A percentile compares a stretch with the other conserved stretches of the same genome.
These are phyloP conservation scores for Hirudo medicinalis DNA, from an alignment of 1,140 invertebrate species.

Conservation along the genomic window DNA sequence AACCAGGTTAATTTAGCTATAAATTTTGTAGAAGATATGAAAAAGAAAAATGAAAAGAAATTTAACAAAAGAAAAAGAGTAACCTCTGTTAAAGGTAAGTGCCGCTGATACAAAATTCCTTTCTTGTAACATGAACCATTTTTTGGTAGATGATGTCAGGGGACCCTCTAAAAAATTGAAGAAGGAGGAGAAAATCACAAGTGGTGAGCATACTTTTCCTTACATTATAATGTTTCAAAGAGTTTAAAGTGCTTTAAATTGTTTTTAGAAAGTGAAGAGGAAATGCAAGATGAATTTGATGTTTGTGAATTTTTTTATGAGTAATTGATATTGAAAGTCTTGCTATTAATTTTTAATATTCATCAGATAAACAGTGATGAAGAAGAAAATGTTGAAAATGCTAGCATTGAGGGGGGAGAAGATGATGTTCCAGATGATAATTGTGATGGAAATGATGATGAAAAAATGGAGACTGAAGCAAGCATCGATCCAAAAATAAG, in stretches of 20 bases:
- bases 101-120: not conserved
- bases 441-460: conserved; percentile 19
- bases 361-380: conserved; percentile 37
- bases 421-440: conserved; percentile 17
- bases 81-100: conserved; percentile 11
- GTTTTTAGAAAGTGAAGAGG: not conserved
- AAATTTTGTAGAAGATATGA: conserved; percentile 19
- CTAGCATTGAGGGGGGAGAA: conserved; percentile 22
- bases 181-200: conserved; percentile 13
- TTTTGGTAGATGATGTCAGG: not conserved
- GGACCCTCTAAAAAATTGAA: not conserved
- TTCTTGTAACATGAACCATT: not conserved
- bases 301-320: conserved; percentile 46
- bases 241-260: conserved; percentile 24
- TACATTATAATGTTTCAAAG: too few species aligned
- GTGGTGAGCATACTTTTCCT: not conserved
- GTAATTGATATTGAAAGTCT: not conserved
- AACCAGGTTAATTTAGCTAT: conserved; percentile 9
- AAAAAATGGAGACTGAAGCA: conserved; percentile 23
- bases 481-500: conserved; percentile 6
- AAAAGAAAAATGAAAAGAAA: conserved; percentile 24
- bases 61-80: not conserved
- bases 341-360: conserved; percentile 4
- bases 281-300: conserved; percentile 38
- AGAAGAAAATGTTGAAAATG: conserved; percentile 33